Evolutionary conservation across 2,797 vertebrate genomes (phyloP).

Genomic region (Lutjanus argentimaculatus): DNA sequence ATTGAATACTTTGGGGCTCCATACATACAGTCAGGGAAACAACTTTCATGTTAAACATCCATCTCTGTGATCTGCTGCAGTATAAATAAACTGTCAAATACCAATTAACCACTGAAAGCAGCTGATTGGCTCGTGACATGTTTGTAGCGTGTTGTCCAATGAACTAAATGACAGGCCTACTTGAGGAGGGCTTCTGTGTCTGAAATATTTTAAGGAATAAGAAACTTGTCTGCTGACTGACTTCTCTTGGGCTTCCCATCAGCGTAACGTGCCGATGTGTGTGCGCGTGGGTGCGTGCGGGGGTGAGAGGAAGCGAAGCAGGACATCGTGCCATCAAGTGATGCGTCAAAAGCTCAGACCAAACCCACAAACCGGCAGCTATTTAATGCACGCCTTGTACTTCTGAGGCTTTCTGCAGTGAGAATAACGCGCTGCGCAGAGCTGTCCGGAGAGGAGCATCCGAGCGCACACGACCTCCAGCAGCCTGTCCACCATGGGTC

Average conservation of each 20-base stretch:
- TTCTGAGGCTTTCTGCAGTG: not conserved
- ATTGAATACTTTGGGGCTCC: too few species aligned
- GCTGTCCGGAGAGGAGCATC: not conserved
- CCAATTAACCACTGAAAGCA: too few species aligned
- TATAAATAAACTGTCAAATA: too few species aligned
- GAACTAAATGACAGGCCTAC: too few species aligned
- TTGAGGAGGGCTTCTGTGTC: too few species aligned
- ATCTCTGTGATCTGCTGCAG: too few species aligned
- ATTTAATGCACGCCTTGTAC: not conserved
- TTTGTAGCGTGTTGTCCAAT: too few species aligned
- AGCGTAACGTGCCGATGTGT: not conserved
- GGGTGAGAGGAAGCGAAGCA: not conserved
- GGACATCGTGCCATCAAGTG: accelerated
- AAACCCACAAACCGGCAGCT: not conserved
- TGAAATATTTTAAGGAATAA: too few species aligned
- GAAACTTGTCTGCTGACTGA: not conserved
- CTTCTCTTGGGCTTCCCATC: too few species aligned
- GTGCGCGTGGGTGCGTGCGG: not conserved
- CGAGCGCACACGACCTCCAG: not conserved
- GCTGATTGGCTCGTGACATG: too few species aligned
- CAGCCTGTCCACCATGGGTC: constrained; percentile 28
- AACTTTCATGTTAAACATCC: too few species aligned
- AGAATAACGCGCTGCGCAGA: not conserved
- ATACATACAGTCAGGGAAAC: too few species aligned
- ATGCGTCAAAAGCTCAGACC: constrained; percentile 11